Conservation (phyloP, 1,140 invertebrate species). For the Lamellibrachia luymesi region DNA sequence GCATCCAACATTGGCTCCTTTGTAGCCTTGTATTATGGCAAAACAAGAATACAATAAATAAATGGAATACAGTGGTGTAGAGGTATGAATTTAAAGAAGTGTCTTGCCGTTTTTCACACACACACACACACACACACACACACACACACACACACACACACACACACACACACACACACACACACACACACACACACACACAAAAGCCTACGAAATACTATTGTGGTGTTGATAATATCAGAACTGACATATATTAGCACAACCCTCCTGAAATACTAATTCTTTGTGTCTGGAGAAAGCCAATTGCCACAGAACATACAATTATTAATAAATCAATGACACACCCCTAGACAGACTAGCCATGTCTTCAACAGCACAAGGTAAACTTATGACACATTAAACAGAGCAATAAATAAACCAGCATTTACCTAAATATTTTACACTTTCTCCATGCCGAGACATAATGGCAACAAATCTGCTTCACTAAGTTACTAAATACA, state of each 20-base stretch:
- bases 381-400: neutral
- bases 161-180: neutral
- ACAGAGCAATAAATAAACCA: neutral
- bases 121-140: neutral
- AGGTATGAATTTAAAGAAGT: neutral
- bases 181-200: neutral
- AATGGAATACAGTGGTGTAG: neutral
- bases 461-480: neutral
- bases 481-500: neutral
- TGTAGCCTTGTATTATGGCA: neutral
- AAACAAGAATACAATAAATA: neutral
- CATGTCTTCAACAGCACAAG: neutral
- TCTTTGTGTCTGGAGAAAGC: neutral
- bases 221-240: neutral
- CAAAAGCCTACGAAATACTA: neutral
- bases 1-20: neutral
- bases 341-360: neutral
- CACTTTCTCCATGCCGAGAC: neutral
- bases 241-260: neutral
- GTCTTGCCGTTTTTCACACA: neutral
- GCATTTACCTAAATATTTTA: conserved; percentile 1
- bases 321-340: neutral
- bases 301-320: neutral
- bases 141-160: neutral
- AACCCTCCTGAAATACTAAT: neutral